A percentile compares a stretch with the other conserved stretches of the same genome.
phyloP scores from a whole-genome alignment of 2,888 invertebrate species.

The Himalopsyche tibetana region DNA sequence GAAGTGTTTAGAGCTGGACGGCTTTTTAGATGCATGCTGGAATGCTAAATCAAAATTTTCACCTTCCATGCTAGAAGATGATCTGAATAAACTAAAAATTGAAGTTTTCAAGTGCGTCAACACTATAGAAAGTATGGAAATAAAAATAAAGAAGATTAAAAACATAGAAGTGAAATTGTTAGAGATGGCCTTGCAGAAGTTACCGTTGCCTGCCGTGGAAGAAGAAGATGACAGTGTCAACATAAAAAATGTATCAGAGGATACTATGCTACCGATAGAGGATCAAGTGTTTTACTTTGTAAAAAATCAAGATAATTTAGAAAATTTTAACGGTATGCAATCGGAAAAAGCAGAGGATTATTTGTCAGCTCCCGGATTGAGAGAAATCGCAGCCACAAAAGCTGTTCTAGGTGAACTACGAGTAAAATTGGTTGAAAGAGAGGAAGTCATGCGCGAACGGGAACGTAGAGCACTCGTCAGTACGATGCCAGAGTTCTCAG shows the following conservation, averaged over 20 bases:
- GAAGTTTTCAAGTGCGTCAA: constrained; percentile 71
- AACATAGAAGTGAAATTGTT: constrained; percentile 65
- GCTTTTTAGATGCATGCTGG: constrained; percentile 74
- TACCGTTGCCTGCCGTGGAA: constrained; percentile 62
- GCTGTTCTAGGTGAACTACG: constrained; percentile 73
- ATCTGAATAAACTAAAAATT: constrained; percentile 73
- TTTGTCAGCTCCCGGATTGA: constrained; percentile 72
- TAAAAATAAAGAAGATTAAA: constrained; percentile 72
- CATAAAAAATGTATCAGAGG: constrained; percentile 70
- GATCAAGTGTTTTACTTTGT: constrained; percentile 76
- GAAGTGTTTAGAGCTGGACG: constrained; percentile 72
- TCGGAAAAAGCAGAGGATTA: constrained; percentile 68
- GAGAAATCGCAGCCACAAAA: constrained; percentile 72
- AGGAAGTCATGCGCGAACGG: constrained; percentile 75
- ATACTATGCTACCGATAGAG: constrained; percentile 71
- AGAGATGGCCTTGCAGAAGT: constrained; percentile 59
- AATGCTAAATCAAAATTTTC: constrained; percentile 72
- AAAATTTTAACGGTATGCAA: constrained; percentile 67
- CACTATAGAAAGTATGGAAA: constrained; percentile 71
- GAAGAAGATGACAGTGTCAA: constrained; percentile 68
- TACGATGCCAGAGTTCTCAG: constrained; percentile 74
- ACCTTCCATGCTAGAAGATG: constrained; percentile 71
- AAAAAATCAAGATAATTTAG: constrained; percentile 73
- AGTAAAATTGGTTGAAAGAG: constrained; percentile 73
- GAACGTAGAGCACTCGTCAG: constrained; percentile 74